These are phyloP conservation scores for Hesperia comma DNA, from an alignment of 2,888 invertebrate species.

Conservation along the genomic window DNA sequence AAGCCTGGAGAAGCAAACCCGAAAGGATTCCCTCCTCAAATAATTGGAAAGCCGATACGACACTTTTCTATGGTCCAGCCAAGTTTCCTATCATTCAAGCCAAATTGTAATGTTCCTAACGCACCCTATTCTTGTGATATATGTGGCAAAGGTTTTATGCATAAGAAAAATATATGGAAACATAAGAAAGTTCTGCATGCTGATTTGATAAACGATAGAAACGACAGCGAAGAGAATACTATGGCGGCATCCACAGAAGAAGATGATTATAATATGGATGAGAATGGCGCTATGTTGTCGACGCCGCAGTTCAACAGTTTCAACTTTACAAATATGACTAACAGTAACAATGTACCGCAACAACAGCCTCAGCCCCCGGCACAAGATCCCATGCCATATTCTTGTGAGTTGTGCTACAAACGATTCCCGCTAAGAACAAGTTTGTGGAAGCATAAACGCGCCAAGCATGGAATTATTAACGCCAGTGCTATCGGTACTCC, in stretches of 20 bases:
- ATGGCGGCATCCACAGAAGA: constrained; percentile 81
- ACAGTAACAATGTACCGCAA: constrained; percentile 58
- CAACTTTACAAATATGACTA: constrained; percentile 68
- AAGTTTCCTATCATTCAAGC: constrained; percentile 66
- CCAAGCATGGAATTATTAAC: constrained; percentile 77
- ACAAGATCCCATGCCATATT: constrained; percentile 63
- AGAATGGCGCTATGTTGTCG: constrained; percentile 71
- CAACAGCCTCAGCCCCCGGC: constrained; percentile 46
- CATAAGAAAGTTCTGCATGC: constrained; percentile 81
- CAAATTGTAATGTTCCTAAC: constrained; percentile 73
- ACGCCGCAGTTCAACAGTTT: constrained; percentile 82
- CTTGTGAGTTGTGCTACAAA: constrained; percentile 78
- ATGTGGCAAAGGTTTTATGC: constrained; percentile 86
- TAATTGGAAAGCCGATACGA: constrained; percentile 74
- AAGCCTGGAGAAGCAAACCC: constrained; percentile 62
- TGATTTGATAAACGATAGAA: constrained; percentile 72
- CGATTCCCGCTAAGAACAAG: constrained; percentile 75
- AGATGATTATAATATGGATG: constrained; percentile 75
- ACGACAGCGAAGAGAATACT: constrained; percentile 79
- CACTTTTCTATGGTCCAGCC: constrained; percentile 67
- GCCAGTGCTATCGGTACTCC: constrained; percentile 54
- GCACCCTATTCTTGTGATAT: constrained; percentile 85
- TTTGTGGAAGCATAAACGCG: constrained; percentile 80
- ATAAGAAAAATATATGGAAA: constrained; percentile 83
- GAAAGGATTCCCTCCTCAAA: constrained; percentile 72